Base-by-base conservation (phyloP, 2,797 vertebrate species). In the Ciconia nigra region DNA sequence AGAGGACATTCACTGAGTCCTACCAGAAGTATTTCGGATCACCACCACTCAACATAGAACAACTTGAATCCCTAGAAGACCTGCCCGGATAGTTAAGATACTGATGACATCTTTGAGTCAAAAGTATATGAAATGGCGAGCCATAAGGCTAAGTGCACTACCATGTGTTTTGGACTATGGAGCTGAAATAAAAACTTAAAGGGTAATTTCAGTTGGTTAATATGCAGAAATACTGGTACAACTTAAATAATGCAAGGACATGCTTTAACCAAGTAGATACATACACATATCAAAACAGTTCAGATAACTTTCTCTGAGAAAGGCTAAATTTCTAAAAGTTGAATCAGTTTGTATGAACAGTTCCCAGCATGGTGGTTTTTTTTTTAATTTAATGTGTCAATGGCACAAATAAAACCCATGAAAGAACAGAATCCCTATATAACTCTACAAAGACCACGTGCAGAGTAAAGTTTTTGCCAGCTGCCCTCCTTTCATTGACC, bases 21-120 rank as follows among this genome's bases (percentile, higher is more conserved):
- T 91, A 98, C 97, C 96, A 85, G 83, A 96, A 86, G 91, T 92
- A 95, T 83, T 97, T 88, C 66, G 94, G 92, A 96, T 96, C 97
- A 82, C 76, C 94, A 89, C 83, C 89, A 89, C 93, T 95, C 88
- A 28, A 47, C 86, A 91, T 35, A 90, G 94, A 94, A 95, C 93
- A 97, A 96, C 65, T 77, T 79, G 95, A 92, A 97, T 95, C 91
- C 89, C 89, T 97, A 74, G 91, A 97, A 97, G 96, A 96, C 89
- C 93, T 82, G 81, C 96, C 89, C 93, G 85, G 91, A 94, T 80
- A 97, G 86, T 90, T 90, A 10, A 91, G 93, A 76, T 46, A 58
- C 46, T 7, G 25, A 78, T n/a, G 74, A 91, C 79, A 79, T 74
- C 91, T 95, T 97, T 63, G 92, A 91, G 87, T 95, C 83, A 94